phyloP scores from a whole-genome alignment of 2,113 vertebrate species.

The cat (Felis catus) region DNA sequence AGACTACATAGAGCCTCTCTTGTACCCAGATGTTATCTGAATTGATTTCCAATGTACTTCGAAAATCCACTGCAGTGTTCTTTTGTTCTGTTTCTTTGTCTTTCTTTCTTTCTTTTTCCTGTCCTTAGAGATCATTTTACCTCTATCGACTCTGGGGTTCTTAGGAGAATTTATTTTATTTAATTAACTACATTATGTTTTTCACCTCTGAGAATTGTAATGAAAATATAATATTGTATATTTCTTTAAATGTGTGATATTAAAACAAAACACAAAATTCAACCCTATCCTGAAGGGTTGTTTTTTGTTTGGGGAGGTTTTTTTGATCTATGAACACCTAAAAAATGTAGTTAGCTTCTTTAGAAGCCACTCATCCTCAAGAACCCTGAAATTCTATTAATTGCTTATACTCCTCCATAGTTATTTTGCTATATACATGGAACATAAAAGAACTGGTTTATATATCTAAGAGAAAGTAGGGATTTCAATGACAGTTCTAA shows the following conservation, averaged over 20 bases:
- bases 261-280: background rate
- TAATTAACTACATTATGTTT: background rate
- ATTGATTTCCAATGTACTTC: background rate
- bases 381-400: background rate
- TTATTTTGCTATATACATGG: background rate
- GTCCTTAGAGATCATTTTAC: background rate
- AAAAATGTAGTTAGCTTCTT: background rate
- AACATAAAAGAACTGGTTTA: background rate
- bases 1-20: background rate
- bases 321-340: background rate
- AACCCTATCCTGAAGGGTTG: background rate
- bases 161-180: background rate
- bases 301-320: background rate
- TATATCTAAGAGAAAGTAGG: background rate
- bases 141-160: background rate
- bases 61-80: background rate
- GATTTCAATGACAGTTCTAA: background rate
- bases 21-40: background rate
- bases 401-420: background rate
- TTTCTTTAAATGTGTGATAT: background rate
- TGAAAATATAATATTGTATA: background rate
- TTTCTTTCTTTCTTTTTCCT: background rate
- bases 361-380: background rate
- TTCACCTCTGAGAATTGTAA: background rate
- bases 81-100: background rate